Base-by-base conservation (phyloP, 2,113 vertebrate genomes). In the Panurus biarmicus region DNA sequence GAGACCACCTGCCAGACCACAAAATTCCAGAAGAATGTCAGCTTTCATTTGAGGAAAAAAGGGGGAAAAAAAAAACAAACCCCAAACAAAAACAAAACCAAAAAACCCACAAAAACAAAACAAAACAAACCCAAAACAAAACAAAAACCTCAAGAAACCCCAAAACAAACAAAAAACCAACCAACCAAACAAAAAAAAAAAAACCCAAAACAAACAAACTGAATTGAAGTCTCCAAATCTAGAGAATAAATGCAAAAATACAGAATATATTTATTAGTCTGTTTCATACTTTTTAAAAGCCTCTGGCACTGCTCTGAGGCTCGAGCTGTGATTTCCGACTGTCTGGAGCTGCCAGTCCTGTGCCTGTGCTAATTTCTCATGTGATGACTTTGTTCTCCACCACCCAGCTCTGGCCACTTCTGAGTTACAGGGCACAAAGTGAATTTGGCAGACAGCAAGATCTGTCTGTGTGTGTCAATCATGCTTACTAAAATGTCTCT, bases 401-500 rank as follows among this genome's bases (percentile, higher is more conserved):
- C 64, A 64, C 17, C 4, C 24, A 86, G 61, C 83, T 81, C 88
- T 56, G 92, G 47, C 80, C 69, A 74, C 56, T 86, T 80, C 64
- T 93, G 88, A 80, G 72, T 88, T 89, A 67, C 88, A 86, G 60
- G 60, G 69, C 79, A 57, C 73, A 80, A 90, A 95, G 76, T 51
- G 94, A 89, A 75, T 90, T 44, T 95, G 94, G 85, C 94, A 95
- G 95, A 53, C 83, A 92, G 85, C 90, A 86, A 86, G 92, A 86
- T 75, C 90, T 95, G 92, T 58, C 92, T 90, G 67, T 76, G 90
- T 29, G 72, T 10, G 82, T 96, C 95, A 91, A 74, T 95, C 92
- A 94, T 1, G 3, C 93, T 93, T 54, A 56, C 94, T 92, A 76
- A 94, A 91, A 83, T 86, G 96, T 93, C 95, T 79, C 79, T 96